Conservation (phyloP, 2,888 invertebrate species). For the Acrobasis repandana region DNA sequence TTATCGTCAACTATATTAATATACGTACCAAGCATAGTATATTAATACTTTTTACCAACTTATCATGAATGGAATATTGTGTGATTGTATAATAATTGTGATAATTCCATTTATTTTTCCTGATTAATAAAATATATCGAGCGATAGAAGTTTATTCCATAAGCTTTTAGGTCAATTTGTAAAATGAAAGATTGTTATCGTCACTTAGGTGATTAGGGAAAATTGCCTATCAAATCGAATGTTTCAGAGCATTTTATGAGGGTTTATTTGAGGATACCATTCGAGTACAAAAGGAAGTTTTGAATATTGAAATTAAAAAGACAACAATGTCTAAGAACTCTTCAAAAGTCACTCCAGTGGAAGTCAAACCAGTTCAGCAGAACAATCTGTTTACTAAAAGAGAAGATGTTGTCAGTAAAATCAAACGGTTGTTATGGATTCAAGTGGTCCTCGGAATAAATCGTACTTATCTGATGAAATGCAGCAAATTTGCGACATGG, state of each 20-base stretch:
- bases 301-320: slow-evolving; percentile 28
- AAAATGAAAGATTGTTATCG: slow-evolving; percentile 35
- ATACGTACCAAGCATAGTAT: too few species aligned
- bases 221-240: slow-evolving; percentile 17
- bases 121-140: neutral
- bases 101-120: too few species aligned
- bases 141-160: neutral
- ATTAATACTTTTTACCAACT: too few species aligned
- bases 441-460: slow-evolving; percentile 47
- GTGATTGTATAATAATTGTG: too few species aligned
- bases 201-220: slow-evolving; percentile 15
- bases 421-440: slow-evolving; percentile 39
- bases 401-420: slow-evolving; percentile 34
- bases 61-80: too few species aligned
- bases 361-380: slow-evolving; percentile 32
- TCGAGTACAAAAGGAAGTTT: neutral
- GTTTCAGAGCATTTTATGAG: neutral
- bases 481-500: slow-evolving; percentile 34
- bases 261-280: too few species aligned
- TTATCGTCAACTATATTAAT: too few species aligned
- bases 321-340: slow-evolving; percentile 33
- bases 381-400: slow-evolving; percentile 36
- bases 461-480: slow-evolving; percentile 45
- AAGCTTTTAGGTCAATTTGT: slow-evolving; percentile 25
- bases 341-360: slow-evolving; percentile 45